phyloP scores from a whole-genome alignment of 2,797 vertebrate genomes.

The Podarcis siculus region DNA sequence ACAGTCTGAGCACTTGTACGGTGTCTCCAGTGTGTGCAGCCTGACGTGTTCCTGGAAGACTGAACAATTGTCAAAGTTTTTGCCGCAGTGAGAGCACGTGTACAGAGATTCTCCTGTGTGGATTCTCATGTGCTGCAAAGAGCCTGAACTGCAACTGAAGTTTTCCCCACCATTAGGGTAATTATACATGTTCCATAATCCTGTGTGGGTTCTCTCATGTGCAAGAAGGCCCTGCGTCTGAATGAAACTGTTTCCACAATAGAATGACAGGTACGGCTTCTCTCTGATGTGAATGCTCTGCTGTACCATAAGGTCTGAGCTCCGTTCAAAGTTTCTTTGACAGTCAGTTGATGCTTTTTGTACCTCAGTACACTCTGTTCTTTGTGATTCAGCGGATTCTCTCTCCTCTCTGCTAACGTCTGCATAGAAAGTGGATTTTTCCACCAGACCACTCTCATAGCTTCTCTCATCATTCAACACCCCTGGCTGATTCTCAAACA shows the following conservation, averaged over 20 bases:
- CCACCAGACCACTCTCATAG: background rate
- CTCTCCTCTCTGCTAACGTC: background rate
- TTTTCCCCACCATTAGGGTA: conserved; percentile 3
- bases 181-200: background rate
- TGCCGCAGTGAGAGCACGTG: background rate
- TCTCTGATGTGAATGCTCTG: background rate
- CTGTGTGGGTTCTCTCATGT: background rate
- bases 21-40: background rate
- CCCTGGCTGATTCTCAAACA: background rate
- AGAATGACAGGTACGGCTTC: background rate
- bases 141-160: background rate
- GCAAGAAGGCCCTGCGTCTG: background rate
- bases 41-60: background rate
- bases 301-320: background rate
- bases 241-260: background rate
- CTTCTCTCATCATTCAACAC: background rate
- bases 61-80: background rate
- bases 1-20: background rate
- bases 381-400: background rate
- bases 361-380: background rate
- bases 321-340: background rate
- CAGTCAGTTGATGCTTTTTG: background rate
- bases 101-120: conserved; percentile 3
- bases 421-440: background rate
- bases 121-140: conserved; percentile 6